Evolutionary conservation across 2,113 vertebrate genomes (phyloP).

Genomic region (Columba livia): DNA sequence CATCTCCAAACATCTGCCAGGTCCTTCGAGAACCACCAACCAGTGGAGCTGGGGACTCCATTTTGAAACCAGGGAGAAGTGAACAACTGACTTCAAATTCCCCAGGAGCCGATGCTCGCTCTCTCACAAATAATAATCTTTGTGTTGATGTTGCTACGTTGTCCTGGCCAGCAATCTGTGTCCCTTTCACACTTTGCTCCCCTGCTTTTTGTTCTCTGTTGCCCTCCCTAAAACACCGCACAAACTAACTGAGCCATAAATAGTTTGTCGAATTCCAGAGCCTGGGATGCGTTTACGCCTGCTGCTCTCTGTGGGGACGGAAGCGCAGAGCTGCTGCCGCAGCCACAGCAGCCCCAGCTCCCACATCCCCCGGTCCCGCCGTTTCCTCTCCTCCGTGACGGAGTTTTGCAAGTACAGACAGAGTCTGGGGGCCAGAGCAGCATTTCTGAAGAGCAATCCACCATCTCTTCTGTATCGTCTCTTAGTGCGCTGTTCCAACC

Average conservation of each 20-base stretch:
- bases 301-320: accelerated
- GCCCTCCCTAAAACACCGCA: background rate
- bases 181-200: background rate
- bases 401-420: background rate
- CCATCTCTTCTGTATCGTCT: background rate
- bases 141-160: background rate
- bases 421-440: background rate
- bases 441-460: background rate
- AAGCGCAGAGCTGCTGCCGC: background rate
- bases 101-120: accelerated
- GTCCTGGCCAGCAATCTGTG: background rate
- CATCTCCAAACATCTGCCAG: background rate
- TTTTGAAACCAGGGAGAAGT: background rate
- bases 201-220: background rate
- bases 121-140: background rate
- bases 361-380: too few relatives aligned
- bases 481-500: background rate
- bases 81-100: background rate
- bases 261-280: background rate
- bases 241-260: accelerated
- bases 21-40: accelerated
- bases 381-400: background rate
- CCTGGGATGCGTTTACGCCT: background rate
- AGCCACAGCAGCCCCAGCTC: background rate
- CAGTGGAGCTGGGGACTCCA: background rate